phyloP scores from a whole-genome alignment of 2,113 vertebrate genomes.

The Salvelinus namaycush region DNA sequence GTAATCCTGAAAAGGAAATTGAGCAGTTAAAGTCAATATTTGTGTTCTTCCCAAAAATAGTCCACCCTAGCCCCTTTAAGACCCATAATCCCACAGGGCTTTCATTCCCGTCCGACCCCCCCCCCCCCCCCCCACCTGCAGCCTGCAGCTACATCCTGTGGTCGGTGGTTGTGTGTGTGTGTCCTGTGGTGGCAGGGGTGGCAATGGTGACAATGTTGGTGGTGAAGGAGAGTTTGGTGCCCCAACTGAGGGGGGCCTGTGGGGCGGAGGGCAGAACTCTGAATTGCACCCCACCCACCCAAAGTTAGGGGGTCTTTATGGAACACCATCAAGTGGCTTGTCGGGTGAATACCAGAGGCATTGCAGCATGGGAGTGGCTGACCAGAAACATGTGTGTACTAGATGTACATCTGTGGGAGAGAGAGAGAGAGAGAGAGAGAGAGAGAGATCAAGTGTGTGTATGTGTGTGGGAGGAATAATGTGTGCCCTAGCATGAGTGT shows the following conservation, averaged over 20 bases:
- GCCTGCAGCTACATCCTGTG: constrained; percentile 35
- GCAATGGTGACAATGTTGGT: not conserved
- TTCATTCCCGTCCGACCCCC: constrained; percentile 8
- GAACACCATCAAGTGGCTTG: constrained; percentile 48
- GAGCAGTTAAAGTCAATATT: constrained; percentile 48
- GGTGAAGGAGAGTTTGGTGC: constrained; percentile 13
- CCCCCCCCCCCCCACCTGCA: not conserved
- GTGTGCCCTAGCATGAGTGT: not conserved
- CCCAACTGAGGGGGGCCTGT: constrained; percentile 22
- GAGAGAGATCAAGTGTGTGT: not conserved
- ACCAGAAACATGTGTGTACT: constrained; percentile 54
- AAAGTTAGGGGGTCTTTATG: constrained; percentile 62
- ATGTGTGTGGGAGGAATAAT: not conserved
- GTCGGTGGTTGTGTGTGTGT: constrained; percentile 22
- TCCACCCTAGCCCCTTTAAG: constrained; percentile 40
- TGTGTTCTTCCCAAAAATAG: constrained; percentile 47
- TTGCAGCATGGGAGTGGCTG: constrained; percentile 55
- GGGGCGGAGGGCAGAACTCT: constrained; percentile 3
- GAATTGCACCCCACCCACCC: constrained; percentile 53
- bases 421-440: no score
- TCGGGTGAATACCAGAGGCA: constrained; percentile 49
- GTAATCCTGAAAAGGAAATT: constrained; percentile 42
- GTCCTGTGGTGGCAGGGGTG: constrained; percentile 3
- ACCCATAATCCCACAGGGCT: constrained; percentile 47
- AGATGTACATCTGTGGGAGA: constrained; percentile 1